These are phyloP conservation scores for Apamea epomidion DNA, from an alignment of 2,888 invertebrate genomes.

Conservation along the genomic window DNA sequence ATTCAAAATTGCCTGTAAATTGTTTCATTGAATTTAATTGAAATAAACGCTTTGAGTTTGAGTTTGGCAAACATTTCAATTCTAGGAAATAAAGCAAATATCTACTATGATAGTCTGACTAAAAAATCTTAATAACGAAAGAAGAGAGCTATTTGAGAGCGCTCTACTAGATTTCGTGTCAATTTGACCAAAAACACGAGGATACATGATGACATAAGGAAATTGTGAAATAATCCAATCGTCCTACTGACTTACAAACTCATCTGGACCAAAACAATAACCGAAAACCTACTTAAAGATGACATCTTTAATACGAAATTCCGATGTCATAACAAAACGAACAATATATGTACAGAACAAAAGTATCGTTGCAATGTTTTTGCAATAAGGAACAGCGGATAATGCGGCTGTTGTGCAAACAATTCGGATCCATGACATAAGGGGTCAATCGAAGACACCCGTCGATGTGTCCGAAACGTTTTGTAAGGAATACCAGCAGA, in stretches of 20 bases:
- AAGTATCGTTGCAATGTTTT: constrained; percentile 46
- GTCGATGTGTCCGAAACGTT: constrained; percentile 13
- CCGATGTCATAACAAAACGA: constrained; percentile 50
- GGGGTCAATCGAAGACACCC: constrained; percentile 43
- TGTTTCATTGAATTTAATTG: not conserved
- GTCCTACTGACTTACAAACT: constrained; percentile 37
- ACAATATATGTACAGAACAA: constrained; percentile 28
- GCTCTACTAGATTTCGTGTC: not conserved
- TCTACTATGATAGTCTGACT: not conserved
- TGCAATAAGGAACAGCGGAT: constrained; percentile 47
- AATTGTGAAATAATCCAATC: constrained; percentile 14
- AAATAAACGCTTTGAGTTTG: not conserved
- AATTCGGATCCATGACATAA: constrained; percentile 50
- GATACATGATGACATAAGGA: not conserved
- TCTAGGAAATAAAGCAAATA: not conserved
- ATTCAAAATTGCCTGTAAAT: too few relatives aligned
- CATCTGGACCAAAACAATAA: constrained; percentile 38
- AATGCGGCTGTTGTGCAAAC: constrained; percentile 52
- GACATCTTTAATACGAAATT: constrained; percentile 51
- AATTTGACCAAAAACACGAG: not conserved
- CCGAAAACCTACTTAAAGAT: constrained; percentile 36
- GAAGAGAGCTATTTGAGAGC: not conserved
- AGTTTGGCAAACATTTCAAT: not conserved
- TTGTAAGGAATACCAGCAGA: constrained; percentile 32
- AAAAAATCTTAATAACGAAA: not conserved